phyloP scores from a whole-genome alignment of 2,888 invertebrate species.

The Sepiola atlantica region DNA sequence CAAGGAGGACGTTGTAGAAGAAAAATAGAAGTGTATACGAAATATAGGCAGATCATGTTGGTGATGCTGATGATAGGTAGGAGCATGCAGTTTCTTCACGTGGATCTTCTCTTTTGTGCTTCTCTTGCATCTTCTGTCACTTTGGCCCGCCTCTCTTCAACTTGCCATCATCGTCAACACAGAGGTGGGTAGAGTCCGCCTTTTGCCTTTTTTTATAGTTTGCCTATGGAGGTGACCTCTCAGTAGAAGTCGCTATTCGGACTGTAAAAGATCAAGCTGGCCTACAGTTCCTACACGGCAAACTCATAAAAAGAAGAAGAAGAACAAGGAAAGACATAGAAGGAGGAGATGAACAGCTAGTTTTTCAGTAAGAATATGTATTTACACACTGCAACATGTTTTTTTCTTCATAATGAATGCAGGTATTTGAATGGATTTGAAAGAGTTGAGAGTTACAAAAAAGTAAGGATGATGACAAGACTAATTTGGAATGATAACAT shows the following conservation, averaged over 20 bases:
- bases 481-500: background rate
- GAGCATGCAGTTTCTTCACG: constrained; percentile 32
- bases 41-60: background rate
- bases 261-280: constrained; percentile 32
- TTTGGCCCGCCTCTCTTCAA: background rate
- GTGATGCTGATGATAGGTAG: background rate
- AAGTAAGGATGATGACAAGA: background rate
- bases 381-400: background rate
- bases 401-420: background rate
- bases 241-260: background rate
- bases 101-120: background rate
- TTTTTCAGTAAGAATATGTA: background rate
- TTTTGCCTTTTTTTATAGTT: background rate
- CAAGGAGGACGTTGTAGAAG: constrained; percentile 2
- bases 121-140: background rate
- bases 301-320: background rate
- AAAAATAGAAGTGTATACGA: background rate
- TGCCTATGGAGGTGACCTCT: background rate
- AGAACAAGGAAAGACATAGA: background rate
- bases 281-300: background rate
- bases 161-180: constrained; percentile 20
- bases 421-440: background rate
- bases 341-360: background rate
- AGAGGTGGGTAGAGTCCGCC: background rate
- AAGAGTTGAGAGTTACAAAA: background rate